A percentile compares a stretch with the other conserved stretches of the same genome.
phyloP scores from a whole-genome alignment of 2,797 vertebrate species.

The Mormyrus proboscirostris region DNA sequence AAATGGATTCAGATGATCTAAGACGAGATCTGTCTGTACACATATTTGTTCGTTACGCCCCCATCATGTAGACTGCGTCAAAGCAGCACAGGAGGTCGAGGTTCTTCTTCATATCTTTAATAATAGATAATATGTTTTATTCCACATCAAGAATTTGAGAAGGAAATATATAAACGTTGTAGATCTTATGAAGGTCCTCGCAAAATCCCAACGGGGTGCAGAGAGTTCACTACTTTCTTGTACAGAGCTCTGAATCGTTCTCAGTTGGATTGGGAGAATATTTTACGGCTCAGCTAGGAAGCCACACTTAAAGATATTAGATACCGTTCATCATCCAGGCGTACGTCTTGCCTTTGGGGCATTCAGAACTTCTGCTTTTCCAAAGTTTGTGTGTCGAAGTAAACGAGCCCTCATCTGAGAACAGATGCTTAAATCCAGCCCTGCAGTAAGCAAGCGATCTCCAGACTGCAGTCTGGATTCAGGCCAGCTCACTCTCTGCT shows the following conservation, averaged over 20 bases:
- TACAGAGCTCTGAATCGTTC: neutral
- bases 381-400: neutral
- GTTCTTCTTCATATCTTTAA: neutral
- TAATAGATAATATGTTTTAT: neutral
- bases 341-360: neutral
- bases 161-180: neutral
- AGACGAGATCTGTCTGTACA: neutral
- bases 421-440: neutral
- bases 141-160: neutral
- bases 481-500: neutral
- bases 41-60: neutral
- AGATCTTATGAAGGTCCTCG: neutral
- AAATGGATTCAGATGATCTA: neutral
- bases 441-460: neutral
- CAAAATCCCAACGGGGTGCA: neutral
- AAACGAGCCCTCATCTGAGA: neutral
- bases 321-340: neutral
- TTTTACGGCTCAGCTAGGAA: neutral
- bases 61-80: neutral
- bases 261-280: neutral
- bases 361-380: neutral
- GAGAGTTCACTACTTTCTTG: neutral
- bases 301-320: conserved; percentile 4
- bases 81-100: neutral
- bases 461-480: neutral